Evolutionary conservation across 92 coral and sea anemone species (phyloP).

Genomic region (Pocillopora grandis): DNA sequence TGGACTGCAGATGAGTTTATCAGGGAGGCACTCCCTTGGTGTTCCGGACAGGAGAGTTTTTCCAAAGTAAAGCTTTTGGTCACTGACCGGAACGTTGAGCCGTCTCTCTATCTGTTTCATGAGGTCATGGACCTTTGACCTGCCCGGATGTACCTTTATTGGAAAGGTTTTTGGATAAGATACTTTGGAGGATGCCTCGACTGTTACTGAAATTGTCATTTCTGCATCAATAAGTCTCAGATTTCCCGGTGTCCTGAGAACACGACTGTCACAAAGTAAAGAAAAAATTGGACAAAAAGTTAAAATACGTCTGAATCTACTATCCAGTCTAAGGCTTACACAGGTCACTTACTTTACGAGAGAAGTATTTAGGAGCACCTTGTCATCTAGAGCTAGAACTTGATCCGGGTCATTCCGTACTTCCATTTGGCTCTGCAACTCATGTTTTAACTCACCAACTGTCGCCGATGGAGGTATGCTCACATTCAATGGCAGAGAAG

Average conservation of each 20-base stretch:
- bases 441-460: conserved; percentile 27
- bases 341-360: conserved; percentile 24
- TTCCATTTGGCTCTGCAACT: conserved; percentile 5
- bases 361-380: neutral
- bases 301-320: too few relatives aligned
- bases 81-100: conserved; percentile 20
- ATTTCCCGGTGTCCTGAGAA: neutral
- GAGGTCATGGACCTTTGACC: conserved; percentile 21
- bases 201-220: conserved; percentile 12
- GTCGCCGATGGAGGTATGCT: conserved; percentile 23
- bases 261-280: neutral
- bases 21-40: conserved; percentile 18
- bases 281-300: neutral
- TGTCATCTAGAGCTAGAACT: neutral
- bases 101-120: conserved; percentile 20
- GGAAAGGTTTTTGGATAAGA: neutral
- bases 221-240: conserved; percentile 15
- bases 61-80: conserved; percentile 36
- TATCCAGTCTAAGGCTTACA: neutral
- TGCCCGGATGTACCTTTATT: conserved; percentile 21
- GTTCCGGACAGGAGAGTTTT: conserved; percentile 10
- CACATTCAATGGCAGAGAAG: conserved; percentile 8
- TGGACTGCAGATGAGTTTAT: conserved; percentile 2
- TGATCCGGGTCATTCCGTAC: conserved; percentile 12
- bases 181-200: neutral